Evolutionary conservation across 1,140 invertebrate species (phyloP).

Genomic region (Neoseiulus cucumeris): DNA sequence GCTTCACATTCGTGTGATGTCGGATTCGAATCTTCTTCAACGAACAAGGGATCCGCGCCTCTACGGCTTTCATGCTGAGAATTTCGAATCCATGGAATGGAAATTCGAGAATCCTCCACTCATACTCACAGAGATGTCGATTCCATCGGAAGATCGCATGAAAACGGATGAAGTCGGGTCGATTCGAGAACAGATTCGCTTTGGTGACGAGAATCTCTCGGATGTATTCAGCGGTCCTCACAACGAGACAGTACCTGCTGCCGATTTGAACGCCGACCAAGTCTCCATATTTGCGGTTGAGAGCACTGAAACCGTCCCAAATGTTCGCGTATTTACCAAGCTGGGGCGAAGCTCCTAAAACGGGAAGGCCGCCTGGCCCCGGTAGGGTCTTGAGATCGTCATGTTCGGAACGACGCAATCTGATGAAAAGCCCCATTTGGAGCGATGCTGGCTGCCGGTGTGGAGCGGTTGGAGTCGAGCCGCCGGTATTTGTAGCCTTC

Average conservation of each 20-base stretch:
- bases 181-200: slow-evolving; percentile 51
- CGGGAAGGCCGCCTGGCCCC: slow-evolving; percentile 34
- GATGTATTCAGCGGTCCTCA: slow-evolving; percentile 49
- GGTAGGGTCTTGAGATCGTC: slow-evolving; percentile 23
- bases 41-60: too few relatives aligned
- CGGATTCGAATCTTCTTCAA: too few relatives aligned
- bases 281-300: slow-evolving; percentile 45
- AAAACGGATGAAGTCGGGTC: slow-evolving; percentile 54
- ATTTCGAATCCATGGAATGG: too few relatives aligned
- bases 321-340: slow-evolving; percentile 42
- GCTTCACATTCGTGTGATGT: too few relatives aligned
- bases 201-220: slow-evolving; percentile 57
- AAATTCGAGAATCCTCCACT: not conserved
- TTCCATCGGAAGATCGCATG: slow-evolving; percentile 41
- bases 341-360: slow-evolving; percentile 47
- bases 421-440: too few relatives aligned
- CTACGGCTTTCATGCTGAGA: too few relatives aligned
- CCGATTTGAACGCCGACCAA: slow-evolving; percentile 52
- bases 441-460: too few relatives aligned
- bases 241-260: slow-evolving; percentile 44
- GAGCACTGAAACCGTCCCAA: slow-evolving; percentile 45
- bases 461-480: too few relatives aligned
- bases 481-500: too few relatives aligned
- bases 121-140: slow-evolving; percentile 48
- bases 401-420: too few relatives aligned